These are phyloP conservation scores for Amphibalanus amphitrite DNA, from an alignment of 1,140 invertebrate species.

Conservation along the genomic window DNA sequence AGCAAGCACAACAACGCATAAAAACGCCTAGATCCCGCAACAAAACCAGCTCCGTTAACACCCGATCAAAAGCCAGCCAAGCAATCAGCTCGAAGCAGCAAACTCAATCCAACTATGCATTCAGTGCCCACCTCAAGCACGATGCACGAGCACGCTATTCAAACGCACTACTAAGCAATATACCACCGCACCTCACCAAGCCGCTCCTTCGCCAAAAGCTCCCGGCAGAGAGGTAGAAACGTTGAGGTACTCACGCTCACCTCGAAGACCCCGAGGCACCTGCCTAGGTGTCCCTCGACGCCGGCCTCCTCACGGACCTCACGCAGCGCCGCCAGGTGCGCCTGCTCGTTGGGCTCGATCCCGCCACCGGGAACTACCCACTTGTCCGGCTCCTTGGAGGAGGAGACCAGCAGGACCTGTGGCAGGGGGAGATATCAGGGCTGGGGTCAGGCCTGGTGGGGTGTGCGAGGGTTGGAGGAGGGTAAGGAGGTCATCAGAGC, in stretches of 20 bases:
- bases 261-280: constrained; percentile 84
- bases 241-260: constrained; percentile 30
- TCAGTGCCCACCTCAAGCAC: too few relatives aligned
- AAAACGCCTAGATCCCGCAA: too few relatives aligned
- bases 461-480: neutral
- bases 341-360: constrained; percentile 71
- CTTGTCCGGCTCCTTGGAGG: constrained; percentile 63
- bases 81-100: too few relatives aligned
- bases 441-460: constrained; percentile 17
- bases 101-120: too few relatives aligned
- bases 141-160: too few relatives aligned
- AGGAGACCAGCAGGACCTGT: constrained; percentile 80
- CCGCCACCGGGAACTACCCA: constrained; percentile 94
- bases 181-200: too few relatives aligned
- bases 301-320: constrained; percentile 91
- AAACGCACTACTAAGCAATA: too few relatives aligned
- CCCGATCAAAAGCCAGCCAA: too few relatives aligned
- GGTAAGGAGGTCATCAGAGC: too few relatives aligned
- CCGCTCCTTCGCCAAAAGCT: too few relatives aligned
- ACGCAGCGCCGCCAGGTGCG: constrained; percentile 64
- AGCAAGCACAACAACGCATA: too few relatives aligned
- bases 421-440: constrained; percentile 16
- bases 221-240: neutral
- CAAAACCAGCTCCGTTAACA: too few relatives aligned
- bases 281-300: constrained; percentile 65